phyloP scores from a whole-genome alignment of 2,888 invertebrate genomes.

The Nemoura dubitans region DNA sequence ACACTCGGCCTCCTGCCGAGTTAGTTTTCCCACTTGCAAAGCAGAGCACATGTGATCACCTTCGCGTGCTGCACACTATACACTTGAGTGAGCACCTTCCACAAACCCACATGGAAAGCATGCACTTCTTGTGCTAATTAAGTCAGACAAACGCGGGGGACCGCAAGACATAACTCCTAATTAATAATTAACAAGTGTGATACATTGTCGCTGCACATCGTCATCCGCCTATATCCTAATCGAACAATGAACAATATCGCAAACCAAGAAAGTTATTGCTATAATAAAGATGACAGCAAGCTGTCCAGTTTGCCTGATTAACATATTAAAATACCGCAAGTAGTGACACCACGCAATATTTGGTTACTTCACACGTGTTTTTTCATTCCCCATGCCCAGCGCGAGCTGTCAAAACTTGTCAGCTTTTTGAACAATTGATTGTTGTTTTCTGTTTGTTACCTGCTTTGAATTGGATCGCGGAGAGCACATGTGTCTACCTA shows the following conservation, averaged over 20 bases:
- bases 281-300: not conserved
- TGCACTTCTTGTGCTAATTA: not conserved
- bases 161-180: not conserved
- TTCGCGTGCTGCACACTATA: not conserved
- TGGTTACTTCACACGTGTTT: not conserved
- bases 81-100: not conserved
- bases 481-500: not conserved
- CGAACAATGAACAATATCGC: slow-evolving; percentile 4
- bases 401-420: not conserved
- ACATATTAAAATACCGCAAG: not conserved
- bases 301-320: not conserved
- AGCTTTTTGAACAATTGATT: slow-evolving; percentile 1
- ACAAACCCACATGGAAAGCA: not conserved
- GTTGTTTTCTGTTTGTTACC: not conserved
- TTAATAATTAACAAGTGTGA: slow-evolving; percentile 1
- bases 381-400: not conserved
- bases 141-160: not conserved
- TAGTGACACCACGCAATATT: not conserved
- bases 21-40: not conserved
- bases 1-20: not conserved
- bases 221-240: slow-evolving; percentile 7
- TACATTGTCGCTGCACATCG: not conserved
- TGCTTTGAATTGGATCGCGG: not conserved
- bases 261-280: not conserved
- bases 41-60: not conserved